A percentile compares a stretch with the other conserved stretches of the same genome.
phyloP scores from a whole-genome alignment of 2,113 vertebrate species.

The Amphiprion ocellaris region DNA sequence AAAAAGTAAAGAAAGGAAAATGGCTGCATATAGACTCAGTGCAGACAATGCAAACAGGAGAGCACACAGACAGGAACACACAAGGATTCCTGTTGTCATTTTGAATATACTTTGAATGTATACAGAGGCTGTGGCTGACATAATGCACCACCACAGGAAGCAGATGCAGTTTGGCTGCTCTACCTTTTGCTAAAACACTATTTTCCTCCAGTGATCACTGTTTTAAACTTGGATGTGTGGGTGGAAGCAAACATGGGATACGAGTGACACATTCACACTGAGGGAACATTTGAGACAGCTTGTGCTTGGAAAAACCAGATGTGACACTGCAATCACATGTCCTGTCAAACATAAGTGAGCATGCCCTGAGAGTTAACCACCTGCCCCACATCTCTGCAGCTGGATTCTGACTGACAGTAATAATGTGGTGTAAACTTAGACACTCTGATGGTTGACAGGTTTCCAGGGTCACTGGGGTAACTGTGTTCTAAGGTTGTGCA shows the following conservation, averaged over 20 bases:
- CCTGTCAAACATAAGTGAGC: constrained; percentile 17
- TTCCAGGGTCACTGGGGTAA: neutral
- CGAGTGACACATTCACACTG: neutral
- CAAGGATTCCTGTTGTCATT: constrained; percentile 21
- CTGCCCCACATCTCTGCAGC: constrained; percentile 20
- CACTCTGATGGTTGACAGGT: constrained; percentile 8
- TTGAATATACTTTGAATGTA: constrained; percentile 8
- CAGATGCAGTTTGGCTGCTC: constrained; percentile 18
- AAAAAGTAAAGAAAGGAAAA: neutral
- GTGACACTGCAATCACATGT: constrained; percentile 26
- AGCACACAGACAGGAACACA: neutral
- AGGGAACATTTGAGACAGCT: constrained; percentile 13
- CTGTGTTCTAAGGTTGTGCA: neutral
- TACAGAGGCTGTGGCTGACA: neutral
- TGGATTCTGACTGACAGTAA: constrained; percentile 35
- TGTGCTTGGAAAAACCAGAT: neutral
- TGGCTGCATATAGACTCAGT: neutral
- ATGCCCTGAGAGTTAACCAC: neutral
- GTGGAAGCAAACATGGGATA: constrained; percentile 14
- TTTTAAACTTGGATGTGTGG: constrained; percentile 2
- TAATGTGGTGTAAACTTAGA: constrained; percentile 28
- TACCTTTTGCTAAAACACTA: neutral
- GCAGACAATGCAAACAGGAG: neutral
- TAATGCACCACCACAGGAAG: constrained; percentile 10
- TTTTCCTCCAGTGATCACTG: constrained; percentile 14